Evolutionary conservation across 1,140 invertebrate genomes (phyloP), one percentile per base, ranked within the genome.

Genomic region (Drosophila navojoa): DNA sequence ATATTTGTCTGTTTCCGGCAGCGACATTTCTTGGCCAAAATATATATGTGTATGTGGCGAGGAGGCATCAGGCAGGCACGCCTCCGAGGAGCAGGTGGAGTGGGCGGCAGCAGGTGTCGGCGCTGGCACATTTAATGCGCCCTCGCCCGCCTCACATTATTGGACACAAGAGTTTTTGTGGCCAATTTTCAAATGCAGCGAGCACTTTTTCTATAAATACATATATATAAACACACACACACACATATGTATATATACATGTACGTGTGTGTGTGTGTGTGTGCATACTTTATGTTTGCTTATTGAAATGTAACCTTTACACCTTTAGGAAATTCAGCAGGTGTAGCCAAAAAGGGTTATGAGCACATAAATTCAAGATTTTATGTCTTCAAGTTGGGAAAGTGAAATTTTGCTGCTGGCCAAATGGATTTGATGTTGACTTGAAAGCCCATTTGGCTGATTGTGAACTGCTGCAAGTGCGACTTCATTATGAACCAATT

Each of bases 151-250:
- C 71, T 76, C 78, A 81, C 76, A 69, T 64, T 38, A 57, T 87
- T 86, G 81, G 82, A 82, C 79, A 87, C 69, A 81, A 61, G 35
- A 38, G 35, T 38, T 69, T 63, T 67, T 81, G 72, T 72, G 77
- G 74, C 71, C 82, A 86, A 86, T 86, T 86, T 87, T 87, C 78
- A 87, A 86, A 87, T 86, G 79, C 79, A 87, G 44, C 72, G 47
- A 79, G 69, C 62, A 76, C 76, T 82, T 70, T 79, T 47, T 84
- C 79, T 67, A 82, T 87, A 87, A 87, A 89, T 87, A 79, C 67
- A 74, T 32, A 29, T 4, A 32, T 11, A 38, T 1, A 38, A 3
- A 11, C 10, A 38, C 35, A 38, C 4, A 38, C 35, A 38, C 10
- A 13, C 10, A 11, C 3, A 38, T 32, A 53, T 53, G 3, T 15